Evolutionary conservation across 2,888 invertebrate species (phyloP), one percentile per base, ranked within the genome.

Genomic region (Pristionchus japonicus): DNA sequence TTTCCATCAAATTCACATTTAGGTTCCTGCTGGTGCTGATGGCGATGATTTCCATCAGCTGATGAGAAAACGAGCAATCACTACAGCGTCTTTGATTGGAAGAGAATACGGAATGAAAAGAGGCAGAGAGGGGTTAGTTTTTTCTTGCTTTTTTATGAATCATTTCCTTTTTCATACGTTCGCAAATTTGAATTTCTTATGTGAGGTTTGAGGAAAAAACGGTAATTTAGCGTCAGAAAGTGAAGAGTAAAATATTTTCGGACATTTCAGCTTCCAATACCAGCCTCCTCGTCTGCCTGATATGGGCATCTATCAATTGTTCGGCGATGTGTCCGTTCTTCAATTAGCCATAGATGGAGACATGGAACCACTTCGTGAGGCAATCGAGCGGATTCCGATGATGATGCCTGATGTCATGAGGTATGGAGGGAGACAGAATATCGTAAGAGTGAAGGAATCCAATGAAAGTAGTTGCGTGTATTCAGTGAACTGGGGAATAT

Each of bases 321-420:
- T 49, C 31, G 49, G 70, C 7, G 49, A 49, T 47, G 23, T 49
- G 31, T 7, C 70, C 20, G 40, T 70, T 0, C 20, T 85, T 20
- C 40, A 40, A 3, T 70, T 64, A 1, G 85, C 86, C 23, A 47
- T 86, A 15, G 49, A 47, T 1, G 86, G 86, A 27, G 86, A 86
- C 15, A 27, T 86, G 31, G 27, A 27, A 17, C 34, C 70, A 17
- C 34, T 86, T 15, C 27, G 70, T n/a, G 49, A 31, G 23, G 86
- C 70, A 6, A 49, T 86, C 47, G 70, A 61, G 9, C 27, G 34
- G 2, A n/a, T 86, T 15, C 70, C 47, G 17, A 27, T 86, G n/a
- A 49, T 49, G 2, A 34, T 52, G 70, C 86, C 86, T 61, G 86
- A 86, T 70, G 49, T 86, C 20, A 86, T 86, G 86, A 86, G 86